Conservation (phyloP, 1,140 invertebrate species). For the Eupristina koningsbergeri region DNA sequence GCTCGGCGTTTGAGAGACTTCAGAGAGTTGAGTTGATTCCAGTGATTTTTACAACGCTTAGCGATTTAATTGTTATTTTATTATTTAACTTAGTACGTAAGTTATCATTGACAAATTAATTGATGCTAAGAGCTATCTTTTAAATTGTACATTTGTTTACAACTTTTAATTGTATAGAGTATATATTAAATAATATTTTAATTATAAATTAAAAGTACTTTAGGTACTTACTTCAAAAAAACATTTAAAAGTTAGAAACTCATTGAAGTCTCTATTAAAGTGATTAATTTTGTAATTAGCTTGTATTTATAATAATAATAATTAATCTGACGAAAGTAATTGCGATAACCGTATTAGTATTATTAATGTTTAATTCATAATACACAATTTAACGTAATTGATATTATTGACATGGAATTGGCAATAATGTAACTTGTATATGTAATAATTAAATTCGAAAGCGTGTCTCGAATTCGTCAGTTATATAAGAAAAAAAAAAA, state of each 20-base stretch:
- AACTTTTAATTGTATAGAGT: slow-evolving; percentile 41
- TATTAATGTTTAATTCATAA: slow-evolving; percentile 67
- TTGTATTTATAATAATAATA: slow-evolving; percentile 68
- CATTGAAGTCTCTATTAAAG: slow-evolving; percentile 50
- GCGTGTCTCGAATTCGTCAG: slow-evolving; percentile 52
- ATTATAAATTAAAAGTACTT: slow-evolving; percentile 16
- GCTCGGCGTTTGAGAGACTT: slow-evolving; percentile 38
- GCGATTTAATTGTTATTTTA: slow-evolving; percentile 44
- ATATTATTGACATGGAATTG: slow-evolving; percentile 48
- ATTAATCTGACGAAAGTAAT: slow-evolving; percentile 57
- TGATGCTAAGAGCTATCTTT: slow-evolving; percentile 34
- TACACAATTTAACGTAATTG: slow-evolving; percentile 55
- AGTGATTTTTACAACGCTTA: slow-evolving; percentile 50
- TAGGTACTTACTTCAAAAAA: slow-evolving; percentile 30
- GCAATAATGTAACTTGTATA: slow-evolving; percentile 68
- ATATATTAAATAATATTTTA: slow-evolving; percentile 42
- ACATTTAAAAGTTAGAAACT: slow-evolving; percentile 34
- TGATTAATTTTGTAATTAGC: slow-evolving; percentile 70
- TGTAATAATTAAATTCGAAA: slow-evolving; percentile 52
- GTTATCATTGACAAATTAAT: slow-evolving; percentile 30
- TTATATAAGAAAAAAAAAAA: slow-evolving; percentile 49
- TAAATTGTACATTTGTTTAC: slow-evolving; percentile 49
- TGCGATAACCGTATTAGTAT: slow-evolving; percentile 57
- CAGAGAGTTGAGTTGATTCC: slow-evolving; percentile 45
- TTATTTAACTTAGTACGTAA: slow-evolving; percentile 49